Percentiles rank a stretch among this genome's conserved stretches.
Conservation (phyloP, 2,113 vertebrate species). For the Rissa tridactyla region DNA sequence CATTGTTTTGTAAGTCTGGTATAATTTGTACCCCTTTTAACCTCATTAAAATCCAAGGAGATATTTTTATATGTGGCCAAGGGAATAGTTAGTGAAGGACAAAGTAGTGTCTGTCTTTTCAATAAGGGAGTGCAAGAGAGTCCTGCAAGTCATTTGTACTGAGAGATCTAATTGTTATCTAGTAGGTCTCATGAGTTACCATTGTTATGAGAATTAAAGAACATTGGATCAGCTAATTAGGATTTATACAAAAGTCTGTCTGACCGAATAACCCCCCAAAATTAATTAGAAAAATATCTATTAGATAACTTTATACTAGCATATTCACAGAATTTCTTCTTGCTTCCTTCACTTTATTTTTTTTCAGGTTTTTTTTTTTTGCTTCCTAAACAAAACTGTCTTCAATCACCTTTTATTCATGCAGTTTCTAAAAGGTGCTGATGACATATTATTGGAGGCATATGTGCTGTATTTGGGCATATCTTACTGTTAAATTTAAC, state of each 20-base stretch:
- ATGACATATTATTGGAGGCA: background rate
- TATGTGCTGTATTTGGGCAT: background rate
- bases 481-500: background rate
- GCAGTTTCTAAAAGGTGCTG: background rate
- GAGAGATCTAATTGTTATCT: background rate
- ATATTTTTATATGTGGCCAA: background rate
- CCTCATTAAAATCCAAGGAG: background rate
- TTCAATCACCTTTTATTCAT: background rate
- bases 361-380: background rate
- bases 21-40: background rate
- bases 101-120: background rate
- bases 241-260: background rate
- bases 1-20: background rate
- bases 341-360: background rate
- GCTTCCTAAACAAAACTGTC: background rate
- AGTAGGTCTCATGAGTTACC: background rate
- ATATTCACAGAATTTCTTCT: background rate
- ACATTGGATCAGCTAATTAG: background rate
- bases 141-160: background rate
- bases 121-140: background rate
- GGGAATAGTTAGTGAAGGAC: background rate
- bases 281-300: background rate
- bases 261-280: background rate
- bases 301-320: background rate
- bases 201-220: background rate